Base-by-base conservation (phyloP, 2,888 invertebrate genomes). In the Phyllotreta cruciferae region DNA sequence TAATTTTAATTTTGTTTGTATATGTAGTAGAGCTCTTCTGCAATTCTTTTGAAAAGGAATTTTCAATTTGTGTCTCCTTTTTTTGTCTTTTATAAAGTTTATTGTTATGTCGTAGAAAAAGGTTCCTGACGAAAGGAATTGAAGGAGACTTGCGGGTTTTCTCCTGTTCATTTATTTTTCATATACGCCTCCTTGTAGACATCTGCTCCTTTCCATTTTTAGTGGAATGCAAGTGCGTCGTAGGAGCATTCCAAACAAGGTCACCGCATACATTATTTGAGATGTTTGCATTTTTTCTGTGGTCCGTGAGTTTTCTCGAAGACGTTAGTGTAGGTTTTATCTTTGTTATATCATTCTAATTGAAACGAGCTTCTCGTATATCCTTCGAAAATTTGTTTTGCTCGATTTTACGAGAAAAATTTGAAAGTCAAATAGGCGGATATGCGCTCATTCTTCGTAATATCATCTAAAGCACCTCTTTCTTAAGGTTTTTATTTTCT, bases 221-320 rank as follows among this genome's bases (percentile, higher is more conserved):
- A 47, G 14, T 14, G 24, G 47, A 47, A 47, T 47, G 47, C 34
- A 24, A 9, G 47, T 47, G 24, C 24, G 24, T 47, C 14, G 24
- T 47, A 47, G 11, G 14, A 47, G 34, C 47, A 47, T 47, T 47
- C 47, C 47, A 6, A 47, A 24, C 47, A 47, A 47, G 47, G 47
- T 47, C 47, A 47, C 9, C 44, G 10, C 10, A 4, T 24, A 47
- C 14, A 14, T 47, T 47, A 47, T 14, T 47, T 47, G 7, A 13
- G 10, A 14, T 44, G 44, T n/a, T 6, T 44, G 4, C 4, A 24
- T 24, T 24, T 24, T 24, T 24, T 4, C 24, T 24, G 24, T 24
- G 1, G 24, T 3, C 24, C 24, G 4, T 24, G 4, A 24, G 24
- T 24, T 24, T 24, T 24, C 24, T 24, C 24, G 24, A 24, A 24